A percentile compares a stretch with the other conserved stretches of the same genome.
Conservation (phyloP, 2,888 invertebrate species). For the Melinopterus prodromus region DNA sequence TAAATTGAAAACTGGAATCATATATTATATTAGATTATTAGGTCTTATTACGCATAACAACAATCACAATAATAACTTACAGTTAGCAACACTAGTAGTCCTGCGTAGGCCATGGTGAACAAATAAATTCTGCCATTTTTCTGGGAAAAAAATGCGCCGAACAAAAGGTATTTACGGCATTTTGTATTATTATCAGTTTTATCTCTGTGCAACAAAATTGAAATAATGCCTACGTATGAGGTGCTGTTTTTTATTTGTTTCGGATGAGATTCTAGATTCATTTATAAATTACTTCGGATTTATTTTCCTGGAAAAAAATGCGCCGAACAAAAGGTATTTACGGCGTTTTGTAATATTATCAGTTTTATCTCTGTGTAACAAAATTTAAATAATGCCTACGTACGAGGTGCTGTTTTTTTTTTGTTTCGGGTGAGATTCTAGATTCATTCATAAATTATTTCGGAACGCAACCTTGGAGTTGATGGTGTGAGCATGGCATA, state of each 20-base stretch:
- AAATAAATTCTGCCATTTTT: background rate
- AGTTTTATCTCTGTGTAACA: background rate
- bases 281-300: too few species aligned
- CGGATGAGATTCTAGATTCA: too few species aligned
- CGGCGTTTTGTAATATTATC: background rate
- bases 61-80: background rate
- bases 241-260: background rate
- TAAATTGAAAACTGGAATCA: background rate
- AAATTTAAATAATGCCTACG: too few species aligned
- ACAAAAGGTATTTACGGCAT: background rate
- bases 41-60: background rate
- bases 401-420: background rate
- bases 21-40: background rate
- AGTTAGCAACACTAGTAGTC: background rate
- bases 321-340: background rate
- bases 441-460: slow-evolving; percentile 4
- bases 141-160: background rate
- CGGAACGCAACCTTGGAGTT: background rate
- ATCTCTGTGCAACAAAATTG: background rate
- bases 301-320: background rate
- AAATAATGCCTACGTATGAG: background rate
- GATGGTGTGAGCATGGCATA: background rate
- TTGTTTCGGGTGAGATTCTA: background rate
- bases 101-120: background rate
- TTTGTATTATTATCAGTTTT: background rate